Conservation (phyloP, 2,888 invertebrate species). For the Ennomos quercinarius region DNA sequence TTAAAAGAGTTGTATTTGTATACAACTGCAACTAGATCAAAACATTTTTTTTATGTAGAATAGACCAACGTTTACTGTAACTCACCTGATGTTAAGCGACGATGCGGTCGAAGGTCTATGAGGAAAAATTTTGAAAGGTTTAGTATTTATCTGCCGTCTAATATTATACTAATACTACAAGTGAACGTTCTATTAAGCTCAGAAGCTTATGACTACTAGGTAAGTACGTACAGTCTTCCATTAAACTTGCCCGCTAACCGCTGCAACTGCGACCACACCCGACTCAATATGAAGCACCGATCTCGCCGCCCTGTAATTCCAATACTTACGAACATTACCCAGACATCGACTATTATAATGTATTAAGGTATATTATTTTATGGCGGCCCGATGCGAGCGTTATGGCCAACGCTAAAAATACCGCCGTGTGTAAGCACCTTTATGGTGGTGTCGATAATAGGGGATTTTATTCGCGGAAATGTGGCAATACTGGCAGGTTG, state of each 20-base stretch:
- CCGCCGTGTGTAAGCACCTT: constrained; percentile 63
- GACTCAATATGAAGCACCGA: constrained; percentile 66
- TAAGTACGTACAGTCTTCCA: no score
- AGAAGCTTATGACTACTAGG: no score
- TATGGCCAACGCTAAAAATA: constrained; percentile 78
- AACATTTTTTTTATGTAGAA: no score
- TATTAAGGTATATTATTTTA: constrained; percentile 85
- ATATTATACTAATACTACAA: no score
- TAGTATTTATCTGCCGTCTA: no score
- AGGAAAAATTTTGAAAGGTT: no score
- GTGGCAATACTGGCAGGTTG: constrained; percentile 13
- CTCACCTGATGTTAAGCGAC: no score
- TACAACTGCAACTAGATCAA: no score
- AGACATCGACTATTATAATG: constrained; percentile 83
- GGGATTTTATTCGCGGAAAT: constrained; percentile 22
- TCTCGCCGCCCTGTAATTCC: constrained; percentile 83
- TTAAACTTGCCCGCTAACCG: constrained; percentile 21
- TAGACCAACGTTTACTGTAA: no score
- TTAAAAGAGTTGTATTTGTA: no score
- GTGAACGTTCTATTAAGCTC: no score
- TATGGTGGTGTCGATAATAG: constrained; percentile 38
- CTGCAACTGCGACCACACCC: constrained; percentile 48
- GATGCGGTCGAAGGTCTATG: no score
- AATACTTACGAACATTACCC: constrained; percentile 83
- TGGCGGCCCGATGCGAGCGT: constrained; percentile 70